These are phyloP conservation scores for Morone chrysops DNA, from an alignment of 2,113 vertebrate genomes.

Conservation along the genomic window DNA sequence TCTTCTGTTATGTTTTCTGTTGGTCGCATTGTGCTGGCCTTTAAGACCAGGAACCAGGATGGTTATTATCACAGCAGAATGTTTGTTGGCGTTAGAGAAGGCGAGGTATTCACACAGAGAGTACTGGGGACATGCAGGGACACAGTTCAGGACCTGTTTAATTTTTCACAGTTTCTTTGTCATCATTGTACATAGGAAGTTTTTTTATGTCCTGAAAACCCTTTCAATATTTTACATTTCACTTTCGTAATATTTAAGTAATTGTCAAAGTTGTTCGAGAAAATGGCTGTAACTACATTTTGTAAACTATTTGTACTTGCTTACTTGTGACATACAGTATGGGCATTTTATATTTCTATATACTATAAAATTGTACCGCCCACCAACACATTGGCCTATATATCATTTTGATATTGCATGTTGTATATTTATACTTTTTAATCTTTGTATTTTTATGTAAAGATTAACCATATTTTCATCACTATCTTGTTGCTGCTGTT, in stretches of 20 bases:
- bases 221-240: not conserved
- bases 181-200: not conserved
- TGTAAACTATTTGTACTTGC: not conserved
- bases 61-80: not conserved
- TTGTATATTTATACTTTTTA: too few relatives aligned
- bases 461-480: too few relatives aligned
- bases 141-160: not conserved
- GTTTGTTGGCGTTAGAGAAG: not conserved
- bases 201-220: not conserved
- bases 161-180: not conserved
- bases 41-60: not conserved
- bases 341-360: too few relatives aligned
- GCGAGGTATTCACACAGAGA: not conserved
- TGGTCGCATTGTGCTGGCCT: not conserved
- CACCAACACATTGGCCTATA: too few relatives aligned
- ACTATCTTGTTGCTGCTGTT: too few relatives aligned
- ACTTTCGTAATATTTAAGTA: not conserved
- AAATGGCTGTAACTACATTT: too few relatives aligned
- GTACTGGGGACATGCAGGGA: not conserved
- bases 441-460: too few relatives aligned
- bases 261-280: too few relatives aligned
- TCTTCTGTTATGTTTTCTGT: not conserved
- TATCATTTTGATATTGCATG: too few relatives aligned
- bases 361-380: too few relatives aligned
- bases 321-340: not conserved